These are phyloP conservation scores for Agelaius tricolor DNA, from an alignment of 2,113 vertebrate species.

Conservation along the genomic window DNA sequence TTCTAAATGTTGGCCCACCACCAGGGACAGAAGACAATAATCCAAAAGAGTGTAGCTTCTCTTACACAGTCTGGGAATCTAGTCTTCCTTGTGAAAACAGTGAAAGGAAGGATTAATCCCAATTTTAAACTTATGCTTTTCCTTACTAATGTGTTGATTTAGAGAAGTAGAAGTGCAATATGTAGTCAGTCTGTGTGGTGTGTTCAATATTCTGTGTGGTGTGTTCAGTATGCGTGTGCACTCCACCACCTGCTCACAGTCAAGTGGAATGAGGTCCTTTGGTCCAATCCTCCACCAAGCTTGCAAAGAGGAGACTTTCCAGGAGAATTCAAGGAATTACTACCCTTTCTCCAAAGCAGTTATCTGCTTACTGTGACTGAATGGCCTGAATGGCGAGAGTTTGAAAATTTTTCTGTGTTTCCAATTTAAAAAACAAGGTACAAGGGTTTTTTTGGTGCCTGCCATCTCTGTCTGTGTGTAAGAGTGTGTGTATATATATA, in stretches of 20 bases:
- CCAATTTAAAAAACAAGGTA: neutral
- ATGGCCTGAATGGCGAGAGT: neutral
- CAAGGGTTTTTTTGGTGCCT: neutral
- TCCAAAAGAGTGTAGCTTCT: neutral
- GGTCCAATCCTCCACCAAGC: neutral
- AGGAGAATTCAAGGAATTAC: neutral
- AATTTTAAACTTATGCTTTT: neutral
- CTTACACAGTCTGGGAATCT: neutral
- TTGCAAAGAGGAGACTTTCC: neutral
- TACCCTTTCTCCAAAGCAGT: neutral
- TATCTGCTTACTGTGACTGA: neutral
- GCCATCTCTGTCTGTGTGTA: neutral
- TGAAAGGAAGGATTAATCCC: neutral
- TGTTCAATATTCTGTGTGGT: neutral
- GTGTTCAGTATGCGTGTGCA: accelerated
- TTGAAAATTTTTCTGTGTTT: neutral
- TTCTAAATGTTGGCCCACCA: neutral
- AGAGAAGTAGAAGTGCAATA: neutral
- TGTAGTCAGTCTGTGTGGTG: neutral
- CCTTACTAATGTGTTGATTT: neutral
- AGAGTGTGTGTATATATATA: accelerated
- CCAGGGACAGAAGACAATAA: neutral
- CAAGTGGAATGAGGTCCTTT: neutral
- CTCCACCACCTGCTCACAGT: neutral
- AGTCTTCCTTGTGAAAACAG: neutral